A percentile compares a stretch with the other conserved stretches of the same genome.
Conservation (phyloP, 92 coral and sea anemone species). For the Meandrina meandrites region DNA sequence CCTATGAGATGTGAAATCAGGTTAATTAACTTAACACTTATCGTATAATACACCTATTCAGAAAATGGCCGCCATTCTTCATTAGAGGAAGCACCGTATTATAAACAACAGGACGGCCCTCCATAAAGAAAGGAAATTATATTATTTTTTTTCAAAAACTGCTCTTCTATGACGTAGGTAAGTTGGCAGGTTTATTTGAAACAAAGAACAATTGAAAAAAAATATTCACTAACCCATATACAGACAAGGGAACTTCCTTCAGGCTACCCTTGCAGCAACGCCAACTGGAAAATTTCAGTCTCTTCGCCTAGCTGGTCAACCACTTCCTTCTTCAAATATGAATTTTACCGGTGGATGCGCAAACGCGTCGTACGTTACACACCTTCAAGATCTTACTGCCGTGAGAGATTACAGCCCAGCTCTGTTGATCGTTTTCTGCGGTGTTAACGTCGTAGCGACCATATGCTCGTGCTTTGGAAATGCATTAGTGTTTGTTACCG, state of each 20-base stretch:
- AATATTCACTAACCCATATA: background rate
- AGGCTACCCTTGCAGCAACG: background rate
- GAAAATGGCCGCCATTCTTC: too few species aligned
- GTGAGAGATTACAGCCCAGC: background rate
- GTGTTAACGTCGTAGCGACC: constrained; percentile 3
- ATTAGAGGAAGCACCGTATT: too few species aligned
- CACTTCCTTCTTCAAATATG: background rate
- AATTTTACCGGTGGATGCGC: constrained; percentile 1
- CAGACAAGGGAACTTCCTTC: background rate
- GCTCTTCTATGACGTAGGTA: too few species aligned
- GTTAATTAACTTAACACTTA: too few species aligned
- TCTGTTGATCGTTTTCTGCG: constrained; percentile 10
- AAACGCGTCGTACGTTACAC: background rate
- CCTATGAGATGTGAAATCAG: too few species aligned
- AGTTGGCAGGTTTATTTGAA: too few species aligned
- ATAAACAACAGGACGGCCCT: too few species aligned
- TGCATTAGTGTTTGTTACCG: constrained; percentile 7
- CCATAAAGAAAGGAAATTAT: too few species aligned
- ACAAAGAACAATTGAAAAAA: background rate
- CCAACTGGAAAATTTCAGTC: background rate
- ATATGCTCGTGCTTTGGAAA: constrained; percentile 8
- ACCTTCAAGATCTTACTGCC: background rate
- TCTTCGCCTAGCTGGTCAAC: background rate
- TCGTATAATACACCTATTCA: too few species aligned
- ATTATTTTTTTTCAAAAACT: too few species aligned